Base-by-base conservation (phyloP, 2,888 invertebrate genomes). In the Morinoia aosen region DNA sequence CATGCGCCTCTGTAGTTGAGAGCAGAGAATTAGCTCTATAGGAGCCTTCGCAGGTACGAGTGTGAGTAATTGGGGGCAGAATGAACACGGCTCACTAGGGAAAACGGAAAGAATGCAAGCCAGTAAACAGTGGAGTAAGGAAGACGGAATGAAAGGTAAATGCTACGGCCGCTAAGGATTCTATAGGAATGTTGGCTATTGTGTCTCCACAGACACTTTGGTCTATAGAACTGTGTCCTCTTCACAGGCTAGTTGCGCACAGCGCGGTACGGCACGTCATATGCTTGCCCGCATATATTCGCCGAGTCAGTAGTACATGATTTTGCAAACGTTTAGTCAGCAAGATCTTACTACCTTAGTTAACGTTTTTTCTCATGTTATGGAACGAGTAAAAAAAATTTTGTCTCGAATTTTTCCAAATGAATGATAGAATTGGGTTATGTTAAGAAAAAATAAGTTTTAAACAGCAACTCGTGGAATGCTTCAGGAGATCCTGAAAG, bases 91-190 rank as follows among this genome's bases (percentile, higher is more conserved):
- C 93, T 57, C 93, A 93, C 93, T 33, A 93, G 93, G 93, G 93
- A 93, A 90, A 93, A 93, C 93, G 93, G 93, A 93, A 93, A 93
- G 93, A 93, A 93, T 93, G 93, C 93, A 93, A 93, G 93, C 93
- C 93, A 57, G 93, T 93, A 93, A 93, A 93, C 93, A 93, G 93
- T 56, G 93, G 93, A 93, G 93, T 48, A 57, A 57, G 93, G 57
- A 93, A 57, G 57, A 57, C 56, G 57, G 57, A 93, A 93, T 93
- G 93, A 93, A 93, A 93, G 93, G 93, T 93, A 93, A 93, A 93
- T 93, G 93, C 93, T 93, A 93, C 48, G 57, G 57, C 57, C 57
- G 57, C 93, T 33, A 93, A 93, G 93, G 57, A 93, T 93, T 93
- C 93, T 57, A 57, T 93, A 93, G 93, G 93, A 93, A 93, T 93